Conservation (phyloP, 2,797 vertebrate species). For the Halcyon leucocephala region DNA sequence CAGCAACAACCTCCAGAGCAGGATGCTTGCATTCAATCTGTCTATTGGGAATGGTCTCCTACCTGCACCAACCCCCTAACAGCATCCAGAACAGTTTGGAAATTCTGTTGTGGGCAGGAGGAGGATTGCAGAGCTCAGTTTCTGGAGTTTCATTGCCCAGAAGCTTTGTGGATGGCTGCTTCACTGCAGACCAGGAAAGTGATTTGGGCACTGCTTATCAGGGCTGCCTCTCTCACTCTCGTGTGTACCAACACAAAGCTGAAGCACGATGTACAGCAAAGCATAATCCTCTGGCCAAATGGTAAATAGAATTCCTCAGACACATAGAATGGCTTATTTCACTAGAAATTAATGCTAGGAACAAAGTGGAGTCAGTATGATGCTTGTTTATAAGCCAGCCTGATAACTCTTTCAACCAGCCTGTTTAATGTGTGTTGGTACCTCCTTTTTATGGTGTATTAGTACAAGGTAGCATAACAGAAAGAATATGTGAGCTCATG, state of each 20-base stretch:
- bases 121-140: neutral
- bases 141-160: neutral
- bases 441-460: neutral
- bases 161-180: neutral
- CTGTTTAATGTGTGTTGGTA: neutral
- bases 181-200: neutral
- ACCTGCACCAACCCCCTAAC: neutral
- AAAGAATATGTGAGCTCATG: neutral
- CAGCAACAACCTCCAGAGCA: neutral
- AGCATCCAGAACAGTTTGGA: neutral
- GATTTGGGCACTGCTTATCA: neutral
- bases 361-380: neutral
- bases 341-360: neutral
- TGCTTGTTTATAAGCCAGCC: neutral
- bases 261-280: neutral
- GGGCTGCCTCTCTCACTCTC: neutral
- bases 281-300: accelerated
- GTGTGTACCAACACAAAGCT: neutral
- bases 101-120: neutral
- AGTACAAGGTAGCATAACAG: neutral
- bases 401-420: neutral
- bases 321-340: neutral
- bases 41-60: neutral
- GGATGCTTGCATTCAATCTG: neutral
- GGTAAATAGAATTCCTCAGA: neutral